A percentile compares a stretch with the other conserved stretches of the same genome.
Evolutionary conservation across 2,888 invertebrate genomes (phyloP).

Genomic region (Sinohyriopsis cumingii): DNA sequence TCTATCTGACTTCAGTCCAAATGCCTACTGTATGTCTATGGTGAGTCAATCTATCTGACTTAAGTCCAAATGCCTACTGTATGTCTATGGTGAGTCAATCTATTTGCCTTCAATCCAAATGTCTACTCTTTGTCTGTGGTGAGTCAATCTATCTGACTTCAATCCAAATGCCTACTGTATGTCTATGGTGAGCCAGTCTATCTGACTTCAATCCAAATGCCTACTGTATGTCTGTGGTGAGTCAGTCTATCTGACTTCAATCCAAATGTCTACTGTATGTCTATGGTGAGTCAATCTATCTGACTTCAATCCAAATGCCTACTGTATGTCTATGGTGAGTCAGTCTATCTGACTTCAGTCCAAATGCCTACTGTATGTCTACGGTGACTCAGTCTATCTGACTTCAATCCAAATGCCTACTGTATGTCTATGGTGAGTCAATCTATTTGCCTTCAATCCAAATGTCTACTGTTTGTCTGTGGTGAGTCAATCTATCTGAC

Average conservation of each 20-base stretch:
- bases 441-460: conserved; percentile 77
- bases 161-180: too few relatives aligned
- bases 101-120: conserved; percentile 79
- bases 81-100: conserved; percentile 75
- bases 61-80: conserved; percentile 79
- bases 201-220: conserved; percentile 79
- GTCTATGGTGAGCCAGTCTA: too few relatives aligned
- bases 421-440: conserved; percentile 76
- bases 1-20: conserved; percentile 79
- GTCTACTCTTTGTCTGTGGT: conserved; percentile 78
- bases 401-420: conserved; percentile 78
- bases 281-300: conserved; percentile 39
- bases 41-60: conserved; percentile 73
- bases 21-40: conserved; percentile 78
- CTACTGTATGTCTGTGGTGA: conserved; percentile 77
- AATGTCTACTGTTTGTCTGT: conserved; percentile 78
- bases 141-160: background rate
- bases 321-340: conserved; percentile 75
- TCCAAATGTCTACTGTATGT: too few relatives aligned
- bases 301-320: conserved; percentile 78
- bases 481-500: conserved; percentile 74
- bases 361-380: conserved; percentile 77
- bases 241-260: background rate
- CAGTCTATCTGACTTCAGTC: conserved; percentile 79
- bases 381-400: conserved; percentile 75